Base-by-base conservation (phyloP, 53 echinoderm and acorn worm species). In the Apostichopus leukothele region DNA sequence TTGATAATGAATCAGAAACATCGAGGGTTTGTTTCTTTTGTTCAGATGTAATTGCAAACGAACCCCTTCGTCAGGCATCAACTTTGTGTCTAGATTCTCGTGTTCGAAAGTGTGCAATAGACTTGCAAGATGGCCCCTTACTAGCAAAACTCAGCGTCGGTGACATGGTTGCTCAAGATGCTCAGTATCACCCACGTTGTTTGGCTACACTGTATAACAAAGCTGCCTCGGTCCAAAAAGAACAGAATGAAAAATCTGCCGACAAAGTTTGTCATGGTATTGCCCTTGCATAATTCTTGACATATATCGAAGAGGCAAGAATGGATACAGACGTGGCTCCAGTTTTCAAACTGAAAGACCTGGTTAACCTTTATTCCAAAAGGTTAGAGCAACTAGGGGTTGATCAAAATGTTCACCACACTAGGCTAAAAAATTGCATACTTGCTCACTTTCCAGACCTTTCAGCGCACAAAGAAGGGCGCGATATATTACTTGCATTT, bases 401-500 rank as follows among this genome's bases (percentile, higher is more conserved):
- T 74, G 51, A 74, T 74, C 19, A 39, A 52, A 75, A 8, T 52
- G 75, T 88, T 21, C 51, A 88, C 75, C 50, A 51, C 86, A 86
- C 86, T 63, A 52, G 51, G 6, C 75, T 88, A 6, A 88, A 88
- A 86, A 86, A 92, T 22, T 55, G 78, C 61, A 78, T 89, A 67
- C 77, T 90, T 60, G 84, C 84, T 27, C 22, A 86, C 74, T 76
- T 90, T 22, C 89, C 92, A 23, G 74, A 75, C 52, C 50, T 92
- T 73, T 52, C 75, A 76, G 89, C 89, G 25, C 86, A 92, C 76
- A 86, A 52, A 13, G 19, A 89, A 78, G 92, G 90, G 5, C 89
- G 92, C 25, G 92, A 92, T 89, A 55, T 92, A 51, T 60, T 92
- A 9, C 74, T 19, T 14, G 13, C 13, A 10, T 74, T 14, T 14